A percentile compares a stretch with the other conserved stretches of the same genome.
Evolutionary conservation across 2,113 vertebrate species (phyloP).

Genomic region (Turnix velox): DNA sequence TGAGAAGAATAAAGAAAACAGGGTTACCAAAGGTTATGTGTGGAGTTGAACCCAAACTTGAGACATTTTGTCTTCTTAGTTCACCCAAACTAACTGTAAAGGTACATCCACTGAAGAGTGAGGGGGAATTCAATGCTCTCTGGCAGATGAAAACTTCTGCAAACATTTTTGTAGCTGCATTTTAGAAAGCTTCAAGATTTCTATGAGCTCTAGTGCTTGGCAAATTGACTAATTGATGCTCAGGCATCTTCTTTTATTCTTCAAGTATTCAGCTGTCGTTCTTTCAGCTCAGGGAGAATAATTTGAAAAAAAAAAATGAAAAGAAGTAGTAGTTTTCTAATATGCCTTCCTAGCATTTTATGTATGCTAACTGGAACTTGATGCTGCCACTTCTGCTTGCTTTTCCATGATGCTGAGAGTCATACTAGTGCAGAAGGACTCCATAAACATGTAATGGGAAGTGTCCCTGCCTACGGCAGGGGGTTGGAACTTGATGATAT

Average conservation of each 20-base stretch:
- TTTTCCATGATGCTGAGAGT: background rate
- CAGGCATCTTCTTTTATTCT: background rate
- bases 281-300: background rate
- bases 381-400: background rate
- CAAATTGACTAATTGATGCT: background rate
- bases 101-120: background rate
- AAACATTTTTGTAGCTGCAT: background rate
- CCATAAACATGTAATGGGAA: too few species aligned
- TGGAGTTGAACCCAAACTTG: background rate
- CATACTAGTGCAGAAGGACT: rapidly evolving
- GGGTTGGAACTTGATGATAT: too few species aligned
- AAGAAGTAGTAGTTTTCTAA: background rate
- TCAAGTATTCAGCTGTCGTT: background rate
- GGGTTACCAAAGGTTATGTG: background rate
- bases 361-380: background rate
- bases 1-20: background rate
- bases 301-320: background rate
- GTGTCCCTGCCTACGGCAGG: too few species aligned
- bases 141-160: background rate
- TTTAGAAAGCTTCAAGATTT: background rate
- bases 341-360: background rate
- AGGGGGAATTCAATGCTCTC: background rate
- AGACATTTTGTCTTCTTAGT: background rate
- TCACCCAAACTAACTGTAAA: background rate
- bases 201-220: background rate